phyloP scores from a whole-genome alignment of 2,888 invertebrate species.

The Operophtera brumata region DNA sequence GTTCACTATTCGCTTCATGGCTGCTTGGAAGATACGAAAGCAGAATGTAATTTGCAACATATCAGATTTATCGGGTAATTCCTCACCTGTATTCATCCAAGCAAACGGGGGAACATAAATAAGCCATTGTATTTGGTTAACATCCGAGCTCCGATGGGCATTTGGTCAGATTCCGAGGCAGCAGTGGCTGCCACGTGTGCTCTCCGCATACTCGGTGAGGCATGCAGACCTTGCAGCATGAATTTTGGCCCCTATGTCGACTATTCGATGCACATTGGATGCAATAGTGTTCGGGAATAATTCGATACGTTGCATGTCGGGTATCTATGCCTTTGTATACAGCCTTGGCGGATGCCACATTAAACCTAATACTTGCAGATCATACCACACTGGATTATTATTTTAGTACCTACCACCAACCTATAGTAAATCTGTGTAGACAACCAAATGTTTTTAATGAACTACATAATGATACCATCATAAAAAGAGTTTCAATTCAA shows the following conservation, averaged over 20 bases:
- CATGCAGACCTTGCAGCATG: slow-evolving; percentile 71
- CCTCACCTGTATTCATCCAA: slow-evolving; percentile 27
- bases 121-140: slow-evolving; percentile 73
- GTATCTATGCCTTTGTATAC: slow-evolving; percentile 42
- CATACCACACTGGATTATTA: background rate
- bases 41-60: background rate
- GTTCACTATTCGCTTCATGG: background rate
- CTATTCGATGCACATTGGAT: slow-evolving; percentile 69
- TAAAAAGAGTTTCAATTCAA: too few species aligned
- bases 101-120: slow-evolving; percentile 63
- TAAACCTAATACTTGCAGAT: slow-evolving; percentile 8
- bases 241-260: slow-evolving; percentile 73
- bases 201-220: slow-evolving; percentile 71
- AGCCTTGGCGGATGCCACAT: slow-evolving; percentile 31
- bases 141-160: slow-evolving; percentile 75
- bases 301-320: slow-evolving; percentile 52
- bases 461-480: too few species aligned
- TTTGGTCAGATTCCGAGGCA: slow-evolving; percentile 77
- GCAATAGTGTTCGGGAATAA: slow-evolving; percentile 63
- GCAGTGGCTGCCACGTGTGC: slow-evolving; percentile 76
- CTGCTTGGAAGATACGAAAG: background rate
- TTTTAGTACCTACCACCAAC: too few species aligned
- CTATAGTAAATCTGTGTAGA: too few species aligned
- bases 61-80: slow-evolving; percentile 13
- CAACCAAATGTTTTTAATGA: too few species aligned